These are phyloP conservation scores for Pseudococcus viburni DNA, from an alignment of 2,888 invertebrate genomes.

Conservation along the genomic window DNA sequence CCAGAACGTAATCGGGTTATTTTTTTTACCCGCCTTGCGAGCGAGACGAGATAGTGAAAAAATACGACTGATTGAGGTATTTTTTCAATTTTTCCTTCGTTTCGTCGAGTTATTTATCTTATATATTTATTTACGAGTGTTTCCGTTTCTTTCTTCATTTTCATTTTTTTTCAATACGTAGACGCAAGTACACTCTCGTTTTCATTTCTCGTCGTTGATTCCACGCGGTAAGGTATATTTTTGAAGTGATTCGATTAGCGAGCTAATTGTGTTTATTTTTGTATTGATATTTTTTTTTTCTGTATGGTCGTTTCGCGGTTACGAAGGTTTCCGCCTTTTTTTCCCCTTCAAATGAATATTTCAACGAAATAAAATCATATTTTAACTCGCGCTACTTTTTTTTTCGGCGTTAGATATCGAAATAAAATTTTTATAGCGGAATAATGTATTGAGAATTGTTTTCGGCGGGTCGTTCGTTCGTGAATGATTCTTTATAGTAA, in stretches of 20 bases:
- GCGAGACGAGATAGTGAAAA: conserved; percentile 4
- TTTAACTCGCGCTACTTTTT: not conserved
- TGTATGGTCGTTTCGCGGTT: not conserved
- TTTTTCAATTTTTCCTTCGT: conserved; percentile 9
- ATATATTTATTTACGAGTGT: conserved; percentile 26
- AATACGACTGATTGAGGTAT: not conserved
- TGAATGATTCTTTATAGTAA: not conserved
- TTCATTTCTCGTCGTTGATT: not conserved
- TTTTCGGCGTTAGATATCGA: not conserved
- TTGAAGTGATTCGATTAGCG: not conserved
- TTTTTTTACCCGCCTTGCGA: conserved; percentile 3
- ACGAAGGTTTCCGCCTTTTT: not conserved
- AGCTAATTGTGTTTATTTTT: conserved; percentile 9
- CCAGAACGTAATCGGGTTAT: conserved; percentile 39
- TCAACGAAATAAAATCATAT: not conserved
- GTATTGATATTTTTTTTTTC: not conserved
- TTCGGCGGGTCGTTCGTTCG: not conserved
- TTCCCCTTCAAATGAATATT: not conserved
- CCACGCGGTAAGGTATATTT: not conserved
- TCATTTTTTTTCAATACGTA: not conserved
- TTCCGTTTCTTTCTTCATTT: not conserved
- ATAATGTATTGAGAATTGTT: not conserved
- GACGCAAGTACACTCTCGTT: not conserved
- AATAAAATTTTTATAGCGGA: not conserved
- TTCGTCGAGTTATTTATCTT: conserved; percentile 30